Evolutionary conservation across 1,140 invertebrate species (phyloP).

Genomic region (Cepaea nemoralis): DNA sequence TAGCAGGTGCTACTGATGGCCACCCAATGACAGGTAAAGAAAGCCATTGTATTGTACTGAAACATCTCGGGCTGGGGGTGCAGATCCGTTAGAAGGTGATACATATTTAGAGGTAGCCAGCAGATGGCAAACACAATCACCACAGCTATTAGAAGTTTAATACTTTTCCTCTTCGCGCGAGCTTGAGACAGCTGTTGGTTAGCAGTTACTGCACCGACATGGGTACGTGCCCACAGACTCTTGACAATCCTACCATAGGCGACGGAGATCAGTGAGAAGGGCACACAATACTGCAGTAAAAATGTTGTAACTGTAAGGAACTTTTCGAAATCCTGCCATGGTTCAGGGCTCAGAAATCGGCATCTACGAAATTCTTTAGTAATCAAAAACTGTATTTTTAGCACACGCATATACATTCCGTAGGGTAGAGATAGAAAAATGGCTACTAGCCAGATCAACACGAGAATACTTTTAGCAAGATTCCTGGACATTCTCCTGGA

Average conservation of each 20-base stretch:
- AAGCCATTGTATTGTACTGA: slow-evolving; percentile 64
- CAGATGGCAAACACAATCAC: slow-evolving; percentile 73
- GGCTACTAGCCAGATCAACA: slow-evolving; percentile 73
- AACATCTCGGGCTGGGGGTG: slow-evolving; percentile 66
- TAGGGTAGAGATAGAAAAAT: slow-evolving; percentile 73
- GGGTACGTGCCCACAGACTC: slow-evolving; percentile 61
- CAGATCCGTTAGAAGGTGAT: slow-evolving; percentile 74
- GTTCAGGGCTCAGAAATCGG: slow-evolving; percentile 64
- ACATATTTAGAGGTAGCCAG: slow-evolving; percentile 75
- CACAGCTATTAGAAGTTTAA: slow-evolving; percentile 72
- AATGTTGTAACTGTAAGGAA: slow-evolving; percentile 72
- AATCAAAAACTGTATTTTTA: slow-evolving; percentile 41
- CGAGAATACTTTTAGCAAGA: slow-evolving; percentile 68
- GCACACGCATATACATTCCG: slow-evolving; percentile 71
- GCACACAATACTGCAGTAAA: slow-evolving; percentile 75
- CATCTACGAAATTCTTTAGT: slow-evolving; percentile 60
- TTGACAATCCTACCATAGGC: slow-evolving; percentile 70
- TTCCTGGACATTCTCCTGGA: slow-evolving; percentile 69
- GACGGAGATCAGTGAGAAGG: slow-evolving; percentile 71
- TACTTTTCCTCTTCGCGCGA: slow-evolving; percentile 70
- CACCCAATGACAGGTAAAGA: slow-evolving; percentile 74
- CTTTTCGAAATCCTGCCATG: slow-evolving; percentile 64
- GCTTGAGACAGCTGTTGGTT: slow-evolving; percentile 61
- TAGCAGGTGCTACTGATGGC: slow-evolving; percentile 76
- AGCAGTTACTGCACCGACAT: slow-evolving; percentile 62